Conservation (phyloP, 2,888 invertebrate genomes). For the Gymnosoma rotundatum region DNA sequence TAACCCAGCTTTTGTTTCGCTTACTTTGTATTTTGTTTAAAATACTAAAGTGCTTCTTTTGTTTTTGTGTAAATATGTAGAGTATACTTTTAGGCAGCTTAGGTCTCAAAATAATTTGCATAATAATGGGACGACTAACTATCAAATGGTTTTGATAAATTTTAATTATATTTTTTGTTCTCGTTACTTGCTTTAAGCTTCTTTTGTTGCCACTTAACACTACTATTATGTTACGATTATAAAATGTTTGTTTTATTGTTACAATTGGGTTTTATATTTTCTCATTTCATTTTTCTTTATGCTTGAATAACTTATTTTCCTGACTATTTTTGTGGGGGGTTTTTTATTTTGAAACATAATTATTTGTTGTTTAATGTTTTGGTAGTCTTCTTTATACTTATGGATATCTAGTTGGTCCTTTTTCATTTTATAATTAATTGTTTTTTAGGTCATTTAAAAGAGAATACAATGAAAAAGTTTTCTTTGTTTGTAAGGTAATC, state of each 20-base stretch:
- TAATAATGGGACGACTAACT: slow-evolving; percentile 59
- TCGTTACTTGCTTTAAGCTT: not conserved
- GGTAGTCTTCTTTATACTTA: no score
- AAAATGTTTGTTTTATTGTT: slow-evolving; percentile 46
- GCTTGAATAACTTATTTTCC: slow-evolving; percentile 51
- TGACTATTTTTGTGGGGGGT: not conserved
- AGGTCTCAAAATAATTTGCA: slow-evolving; percentile 68
- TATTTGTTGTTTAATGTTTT: no score
- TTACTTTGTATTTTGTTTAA: not conserved
- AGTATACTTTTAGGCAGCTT: slow-evolving; percentile 51
- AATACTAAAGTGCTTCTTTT: slow-evolving; percentile 7
- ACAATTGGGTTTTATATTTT: slow-evolving; percentile 25
- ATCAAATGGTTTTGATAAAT: slow-evolving; percentile 66
- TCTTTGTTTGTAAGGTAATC: no score
- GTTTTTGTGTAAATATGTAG: slow-evolving; percentile 12
- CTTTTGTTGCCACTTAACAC: slow-evolving; percentile 19
- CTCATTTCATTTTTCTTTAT: slow-evolving; percentile 37
- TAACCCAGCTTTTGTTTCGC: not conserved
- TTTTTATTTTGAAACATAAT: no score
- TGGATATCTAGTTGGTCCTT: no score
- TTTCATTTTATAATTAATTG: no score
- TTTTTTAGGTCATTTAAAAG: no score
- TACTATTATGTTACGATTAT: slow-evolving; percentile 41
- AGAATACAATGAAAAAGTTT: no score
- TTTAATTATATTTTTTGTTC: slow-evolving; percentile 34